Percentiles rank a stretch among this genome's conserved stretches.
Evolutionary conservation across 2,888 invertebrate genomes (phyloP).

Genomic region (Caenorhabditis sp.): DNA sequence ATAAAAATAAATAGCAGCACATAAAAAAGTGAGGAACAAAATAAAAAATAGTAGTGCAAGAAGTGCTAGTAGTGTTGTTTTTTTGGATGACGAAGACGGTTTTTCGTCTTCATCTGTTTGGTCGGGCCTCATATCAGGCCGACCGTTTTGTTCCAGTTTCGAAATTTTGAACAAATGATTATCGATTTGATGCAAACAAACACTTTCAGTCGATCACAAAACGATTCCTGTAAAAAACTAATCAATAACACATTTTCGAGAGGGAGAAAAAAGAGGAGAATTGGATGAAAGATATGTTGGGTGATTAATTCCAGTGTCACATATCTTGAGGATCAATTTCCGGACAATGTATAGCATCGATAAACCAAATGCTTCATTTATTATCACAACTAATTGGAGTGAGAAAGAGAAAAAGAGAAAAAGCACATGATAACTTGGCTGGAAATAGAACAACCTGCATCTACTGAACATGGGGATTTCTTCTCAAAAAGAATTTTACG

Average conservation of each 20-base stretch:
- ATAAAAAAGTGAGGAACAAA: constrained; percentile 37
- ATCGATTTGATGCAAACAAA: not conserved
- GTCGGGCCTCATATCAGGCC: constrained; percentile 48
- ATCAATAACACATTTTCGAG: not conserved
- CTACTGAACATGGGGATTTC: no score
- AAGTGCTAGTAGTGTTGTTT: constrained; percentile 32
- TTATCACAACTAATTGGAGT: no score
- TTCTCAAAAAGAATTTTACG: no score
- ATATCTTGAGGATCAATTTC: no score
- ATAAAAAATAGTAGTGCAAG: constrained; percentile 35
- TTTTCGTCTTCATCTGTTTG: constrained; percentile 19
- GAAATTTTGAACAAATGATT: constrained; percentile 22
- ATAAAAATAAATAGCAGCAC: constrained; percentile 48
- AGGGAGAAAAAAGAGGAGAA: not conserved
- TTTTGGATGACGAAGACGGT: constrained; percentile 1
- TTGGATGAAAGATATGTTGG: not conserved
- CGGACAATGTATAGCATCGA: no score
- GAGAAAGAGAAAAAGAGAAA: no score
- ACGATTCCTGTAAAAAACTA: not conserved
- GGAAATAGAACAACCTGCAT: no score
- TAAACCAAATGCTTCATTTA: no score
- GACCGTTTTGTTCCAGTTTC: constrained; percentile 40
- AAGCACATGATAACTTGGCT: no score
- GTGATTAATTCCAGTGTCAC: no score
- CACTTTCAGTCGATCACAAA: not conserved